Conservation (phyloP, 2,113 vertebrate genomes). For the Forbesichthys agassizii region DNA sequence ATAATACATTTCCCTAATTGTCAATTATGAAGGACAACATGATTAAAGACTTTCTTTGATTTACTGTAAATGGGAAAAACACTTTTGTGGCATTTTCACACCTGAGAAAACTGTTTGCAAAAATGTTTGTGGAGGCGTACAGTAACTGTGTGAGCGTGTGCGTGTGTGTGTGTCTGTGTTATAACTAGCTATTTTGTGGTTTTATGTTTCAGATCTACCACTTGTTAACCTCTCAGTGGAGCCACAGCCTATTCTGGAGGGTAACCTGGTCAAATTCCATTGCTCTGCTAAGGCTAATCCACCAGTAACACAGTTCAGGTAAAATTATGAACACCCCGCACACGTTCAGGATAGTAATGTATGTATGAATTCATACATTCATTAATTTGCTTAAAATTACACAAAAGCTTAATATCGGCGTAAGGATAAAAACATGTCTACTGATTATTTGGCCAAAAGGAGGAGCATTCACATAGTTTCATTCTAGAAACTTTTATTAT, state of each 20-base stretch:
- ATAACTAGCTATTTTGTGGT: constrained; percentile 41
- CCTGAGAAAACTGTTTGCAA: too few relatives aligned
- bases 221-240: constrained; percentile 95
- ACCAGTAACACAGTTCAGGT: constrained; percentile 95
- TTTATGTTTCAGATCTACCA: constrained; percentile 83
- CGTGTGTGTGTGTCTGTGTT: constrained; percentile 4
- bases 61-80: constrained; percentile 26
- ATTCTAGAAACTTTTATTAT: too few relatives aligned
- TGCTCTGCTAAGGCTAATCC: constrained; percentile 98
- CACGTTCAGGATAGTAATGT: too few relatives aligned
- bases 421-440: too few relatives aligned
- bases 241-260: constrained; percentile 92
- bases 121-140: too few relatives aligned
- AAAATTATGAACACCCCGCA: constrained; percentile 47
- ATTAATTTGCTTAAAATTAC: too few relatives aligned
- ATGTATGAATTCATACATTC: too few relatives aligned
- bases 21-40: constrained; percentile 51
- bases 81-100: constrained; percentile 11
- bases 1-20: constrained; percentile 61
- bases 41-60: constrained; percentile 57
- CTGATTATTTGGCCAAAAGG: too few relatives aligned
- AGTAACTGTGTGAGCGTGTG: too few relatives aligned
- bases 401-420: too few relatives aligned
- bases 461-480: too few relatives aligned
- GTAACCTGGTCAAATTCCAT: constrained; percentile 92